Conservation (phyloP, 92 coral and sea anemone species). For the Parazoanthus darwini region DNA sequence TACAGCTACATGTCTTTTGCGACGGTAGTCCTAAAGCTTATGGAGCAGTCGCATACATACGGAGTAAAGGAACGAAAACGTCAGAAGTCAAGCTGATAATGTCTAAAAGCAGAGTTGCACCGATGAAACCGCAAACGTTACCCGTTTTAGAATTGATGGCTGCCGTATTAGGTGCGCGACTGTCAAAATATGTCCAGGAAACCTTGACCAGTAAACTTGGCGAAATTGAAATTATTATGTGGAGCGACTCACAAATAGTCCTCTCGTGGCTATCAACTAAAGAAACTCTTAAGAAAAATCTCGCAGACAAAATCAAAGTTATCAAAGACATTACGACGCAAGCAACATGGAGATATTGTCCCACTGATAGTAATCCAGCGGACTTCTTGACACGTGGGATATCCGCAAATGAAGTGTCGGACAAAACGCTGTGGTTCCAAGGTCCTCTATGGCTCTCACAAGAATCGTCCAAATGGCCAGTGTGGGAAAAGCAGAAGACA, state of each 20-base stretch:
- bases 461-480: neutral
- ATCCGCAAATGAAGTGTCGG: constrained; percentile 9
- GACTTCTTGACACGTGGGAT: constrained; percentile 50
- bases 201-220: neutral
- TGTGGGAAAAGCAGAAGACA: neutral
- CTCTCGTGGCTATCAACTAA: constrained; percentile 33
- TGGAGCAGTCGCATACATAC: neutral
- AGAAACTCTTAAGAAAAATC: neutral
- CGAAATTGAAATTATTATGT: neutral
- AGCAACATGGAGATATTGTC: constrained; percentile 42
- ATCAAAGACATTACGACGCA: constrained; percentile 34
- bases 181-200: constrained; percentile 25
- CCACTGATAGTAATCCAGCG: constrained; percentile 54
- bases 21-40: neutral
- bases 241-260: constrained; percentile 44
- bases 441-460: constrained; percentile 3
- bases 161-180: constrained; percentile 43
- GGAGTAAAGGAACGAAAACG: neutral
- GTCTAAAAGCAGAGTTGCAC: constrained; percentile 52
- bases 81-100: constrained; percentile 4
- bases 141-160: constrained; percentile 46
- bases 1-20: neutral
- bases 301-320: constrained; percentile 31
- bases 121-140: constrained; percentile 33
- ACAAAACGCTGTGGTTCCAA: constrained; percentile 14